Conservation (phyloP, 1,140 invertebrate genomes). For the Micrasema longulum region DNA sequence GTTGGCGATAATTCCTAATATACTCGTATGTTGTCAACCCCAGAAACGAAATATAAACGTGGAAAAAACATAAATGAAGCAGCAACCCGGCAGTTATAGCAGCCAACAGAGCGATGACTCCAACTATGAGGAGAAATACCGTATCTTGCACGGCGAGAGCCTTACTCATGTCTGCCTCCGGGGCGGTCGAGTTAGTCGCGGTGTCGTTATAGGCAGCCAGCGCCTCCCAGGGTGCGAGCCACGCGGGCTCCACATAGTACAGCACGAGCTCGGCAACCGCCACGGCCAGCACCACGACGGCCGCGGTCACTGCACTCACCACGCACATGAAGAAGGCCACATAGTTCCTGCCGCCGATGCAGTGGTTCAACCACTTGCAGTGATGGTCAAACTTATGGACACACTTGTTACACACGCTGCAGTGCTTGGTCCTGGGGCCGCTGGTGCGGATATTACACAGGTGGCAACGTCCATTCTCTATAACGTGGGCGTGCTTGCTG, state of each 20-base stretch:
- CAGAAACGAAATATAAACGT: conserved; percentile 86
- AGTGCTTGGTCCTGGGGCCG: conserved; percentile 88
- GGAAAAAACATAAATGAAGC: conserved; percentile 90
- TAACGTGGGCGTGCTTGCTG: conserved; percentile 88
- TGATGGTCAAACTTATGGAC: conserved; percentile 93
- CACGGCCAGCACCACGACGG: conserved; percentile 76
- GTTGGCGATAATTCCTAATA: conserved; percentile 63
- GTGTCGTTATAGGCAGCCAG: conserved; percentile 58
- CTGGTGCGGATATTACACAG: conserved; percentile 88
- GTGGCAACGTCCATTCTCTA: conserved; percentile 94
- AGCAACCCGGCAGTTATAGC: conserved; percentile 82
- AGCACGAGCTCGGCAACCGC: conserved; percentile 76
- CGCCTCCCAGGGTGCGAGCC: conserved; percentile 66
- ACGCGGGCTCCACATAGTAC: conserved; percentile 69
- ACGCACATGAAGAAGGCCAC: conserved; percentile 87
- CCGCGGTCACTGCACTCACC: conserved; percentile 82
- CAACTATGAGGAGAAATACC: conserved; percentile 74
- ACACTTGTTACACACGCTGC: conserved; percentile 97
- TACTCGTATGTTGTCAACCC: conserved; percentile 93
- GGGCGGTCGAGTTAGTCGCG: conserved; percentile 51
- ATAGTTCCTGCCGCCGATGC: conserved; percentile 93
- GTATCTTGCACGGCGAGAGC: conserved; percentile 63
- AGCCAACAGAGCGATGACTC: conserved; percentile 76
- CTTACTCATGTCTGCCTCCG: conserved; percentile 61
- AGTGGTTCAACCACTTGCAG: conserved; percentile 98